These are phyloP conservation scores for Actinia equina DNA, from an alignment of 64 coral and sea anemone species.

Conservation along the genomic window DNA sequence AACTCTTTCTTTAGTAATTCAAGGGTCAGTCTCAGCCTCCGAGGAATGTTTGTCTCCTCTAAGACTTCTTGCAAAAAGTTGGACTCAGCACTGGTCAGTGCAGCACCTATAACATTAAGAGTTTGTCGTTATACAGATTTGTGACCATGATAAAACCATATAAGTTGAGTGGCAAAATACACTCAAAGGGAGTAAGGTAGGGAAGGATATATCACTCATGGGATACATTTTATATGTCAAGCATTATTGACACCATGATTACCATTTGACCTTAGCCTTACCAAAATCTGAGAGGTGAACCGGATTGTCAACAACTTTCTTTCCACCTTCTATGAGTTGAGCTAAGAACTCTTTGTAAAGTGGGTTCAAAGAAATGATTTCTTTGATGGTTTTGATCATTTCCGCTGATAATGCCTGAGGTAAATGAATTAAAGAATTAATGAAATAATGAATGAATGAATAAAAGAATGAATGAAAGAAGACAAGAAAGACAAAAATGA, in stretches of 20 bases:
- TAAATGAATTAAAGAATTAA: neutral
- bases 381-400: slow-evolving; percentile 93
- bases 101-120: slow-evolving; percentile 51
- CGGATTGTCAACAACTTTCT: slow-evolving; percentile 95
- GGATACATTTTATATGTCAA: too few relatives aligned
- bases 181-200: too few relatives aligned
- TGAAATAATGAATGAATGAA: neutral
- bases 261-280: slow-evolving; percentile 4
- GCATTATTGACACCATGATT: too few relatives aligned
- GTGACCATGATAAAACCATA: too few relatives aligned
- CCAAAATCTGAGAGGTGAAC: slow-evolving; percentile 97
- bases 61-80: slow-evolving; percentile 81
- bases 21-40: slow-evolving; percentile 75
- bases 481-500: too few relatives aligned
- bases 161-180: too few relatives aligned
- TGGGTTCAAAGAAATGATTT: slow-evolving; percentile 92
- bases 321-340: slow-evolving; percentile 97
- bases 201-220: too few relatives aligned
- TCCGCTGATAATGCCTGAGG: slow-evolving; percentile 84
- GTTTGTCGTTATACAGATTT: neutral
- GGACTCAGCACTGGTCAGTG: slow-evolving; percentile 93
- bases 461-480: too few relatives aligned
- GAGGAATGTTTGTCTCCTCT: slow-evolving; percentile 85
- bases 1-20: slow-evolving; percentile 96
- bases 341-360: slow-evolving; percentile 96